Evolutionary conservation across 2,888 invertebrate genomes (phyloP).

Genomic region (Drosophila barbarae): DNA sequence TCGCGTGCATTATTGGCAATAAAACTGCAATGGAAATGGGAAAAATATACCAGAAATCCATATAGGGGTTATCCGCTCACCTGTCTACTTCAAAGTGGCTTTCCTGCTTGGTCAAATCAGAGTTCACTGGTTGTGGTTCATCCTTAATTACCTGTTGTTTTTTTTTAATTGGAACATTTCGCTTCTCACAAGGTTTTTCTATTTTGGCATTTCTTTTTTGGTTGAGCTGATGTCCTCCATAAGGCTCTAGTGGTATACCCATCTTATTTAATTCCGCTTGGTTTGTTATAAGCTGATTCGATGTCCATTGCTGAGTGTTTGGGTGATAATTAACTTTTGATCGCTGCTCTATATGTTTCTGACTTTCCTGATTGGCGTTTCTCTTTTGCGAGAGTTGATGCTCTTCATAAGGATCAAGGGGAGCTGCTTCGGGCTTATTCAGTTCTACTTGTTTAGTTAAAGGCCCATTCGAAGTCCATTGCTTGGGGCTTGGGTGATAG

Average conservation of each 20-base stretch:
- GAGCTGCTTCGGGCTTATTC: background rate
- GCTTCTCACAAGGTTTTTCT: background rate
- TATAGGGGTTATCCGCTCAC: conserved; percentile 29
- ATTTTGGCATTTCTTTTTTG: conserved; percentile 12
- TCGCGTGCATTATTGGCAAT: conserved; percentile 52
- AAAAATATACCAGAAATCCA: too few species aligned
- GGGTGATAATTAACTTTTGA: background rate
- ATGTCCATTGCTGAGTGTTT: background rate
- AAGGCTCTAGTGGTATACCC: too few species aligned
- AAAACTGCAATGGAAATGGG: conserved; percentile 44
- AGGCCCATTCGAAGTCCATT: background rate
- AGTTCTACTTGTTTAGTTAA: background rate
- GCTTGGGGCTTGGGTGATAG: background rate
- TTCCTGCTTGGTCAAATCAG: background rate
- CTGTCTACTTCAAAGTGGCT: conserved; percentile 47
- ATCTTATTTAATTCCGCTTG: background rate
- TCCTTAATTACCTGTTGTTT: background rate
- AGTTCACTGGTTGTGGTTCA: conserved; percentile 15
- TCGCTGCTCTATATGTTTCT: background rate
- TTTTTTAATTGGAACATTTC: background rate
- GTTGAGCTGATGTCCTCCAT: conserved; percentile 25
- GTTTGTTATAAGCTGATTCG: background rate
- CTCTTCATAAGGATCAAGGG: background rate
- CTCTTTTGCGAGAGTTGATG: background rate
- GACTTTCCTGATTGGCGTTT: background rate